A percentile compares a stretch with the other conserved stretches of the same genome.
Conservation (phyloP, 2,113 vertebrate species). For the Psophia crepitans region DNA sequence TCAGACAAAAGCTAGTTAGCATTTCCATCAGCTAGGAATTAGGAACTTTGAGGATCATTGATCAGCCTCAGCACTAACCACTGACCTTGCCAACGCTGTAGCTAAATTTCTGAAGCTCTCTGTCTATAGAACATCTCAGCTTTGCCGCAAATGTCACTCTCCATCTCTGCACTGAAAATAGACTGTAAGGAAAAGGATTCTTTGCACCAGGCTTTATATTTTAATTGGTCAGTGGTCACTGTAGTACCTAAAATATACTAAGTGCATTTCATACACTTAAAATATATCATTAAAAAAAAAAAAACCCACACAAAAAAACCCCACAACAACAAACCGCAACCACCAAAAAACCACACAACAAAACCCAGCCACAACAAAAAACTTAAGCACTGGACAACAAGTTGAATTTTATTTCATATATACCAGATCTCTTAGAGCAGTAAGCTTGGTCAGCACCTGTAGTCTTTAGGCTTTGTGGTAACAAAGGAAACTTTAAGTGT, state of each 20-base stretch:
- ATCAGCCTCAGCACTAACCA: neutral
- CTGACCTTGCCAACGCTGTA: neutral
- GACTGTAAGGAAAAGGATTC: neutral
- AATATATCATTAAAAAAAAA: neutral
- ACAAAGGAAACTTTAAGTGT: neutral
- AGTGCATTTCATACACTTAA: too few relatives aligned
- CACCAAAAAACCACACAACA: neutral
- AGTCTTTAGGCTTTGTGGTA: neutral
- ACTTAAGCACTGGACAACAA: neutral
- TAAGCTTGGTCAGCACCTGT: neutral
- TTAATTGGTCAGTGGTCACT: neutral
- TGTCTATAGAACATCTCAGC: neutral
- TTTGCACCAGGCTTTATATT: neutral
- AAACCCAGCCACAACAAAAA: neutral
- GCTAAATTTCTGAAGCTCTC: neutral
- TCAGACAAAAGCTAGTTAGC: neutral
- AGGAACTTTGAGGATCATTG: neutral
- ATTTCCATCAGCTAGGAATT: neutral
- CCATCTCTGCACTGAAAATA: neutral
- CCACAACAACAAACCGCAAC: neutral
- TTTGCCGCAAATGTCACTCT: neutral
- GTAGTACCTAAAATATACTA: neutral
- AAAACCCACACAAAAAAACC: too few relatives aligned
- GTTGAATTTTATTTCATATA: neutral
- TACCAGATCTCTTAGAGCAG: neutral